phyloP scores from a whole-genome alignment of 2,888 invertebrate species.

The Dione juno region DNA sequence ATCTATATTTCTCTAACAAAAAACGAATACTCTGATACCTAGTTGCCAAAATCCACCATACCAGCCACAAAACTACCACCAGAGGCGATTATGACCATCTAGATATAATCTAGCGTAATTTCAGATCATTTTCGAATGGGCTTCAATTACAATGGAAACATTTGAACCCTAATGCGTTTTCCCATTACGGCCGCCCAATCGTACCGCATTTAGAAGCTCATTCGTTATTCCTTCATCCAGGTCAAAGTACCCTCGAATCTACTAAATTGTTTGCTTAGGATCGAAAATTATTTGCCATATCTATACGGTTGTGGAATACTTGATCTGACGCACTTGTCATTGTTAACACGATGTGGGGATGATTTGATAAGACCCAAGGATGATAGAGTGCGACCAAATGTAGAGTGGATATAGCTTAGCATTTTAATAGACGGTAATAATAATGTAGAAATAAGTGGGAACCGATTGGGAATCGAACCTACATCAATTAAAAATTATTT shows the following conservation, averaged over 20 bases:
- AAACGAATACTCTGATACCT: no score
- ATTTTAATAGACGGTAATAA: neutral
- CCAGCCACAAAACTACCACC: neutral
- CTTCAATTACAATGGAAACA: slow-evolving; percentile 44
- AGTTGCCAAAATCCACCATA: neutral
- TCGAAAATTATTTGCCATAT: slow-evolving; percentile 24
- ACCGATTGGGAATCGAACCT: no score
- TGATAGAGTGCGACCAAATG: neutral
- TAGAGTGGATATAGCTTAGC: neutral
- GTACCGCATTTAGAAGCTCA: slow-evolving; percentile 40
- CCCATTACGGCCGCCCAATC: slow-evolving; percentile 43
- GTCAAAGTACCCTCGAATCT: slow-evolving; percentile 20
- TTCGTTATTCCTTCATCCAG: slow-evolving; percentile 39
- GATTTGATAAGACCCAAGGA: neutral
- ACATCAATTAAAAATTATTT: no score
- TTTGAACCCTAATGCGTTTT: slow-evolving; percentile 47
- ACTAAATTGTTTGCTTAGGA: slow-evolving; percentile 33
- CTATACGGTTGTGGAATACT: slow-evolving; percentile 7
- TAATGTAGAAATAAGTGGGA: no score
- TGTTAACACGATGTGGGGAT: slow-evolving; percentile 6
- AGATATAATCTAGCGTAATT: slow-evolving; percentile 31
- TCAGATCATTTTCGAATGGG: slow-evolving; percentile 37
- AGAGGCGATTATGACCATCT: neutral
- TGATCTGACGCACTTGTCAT: slow-evolving; percentile 4
- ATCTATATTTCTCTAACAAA: neutral